These are phyloP conservation scores for Synergus umbraculus DNA, from an alignment of 2,888 invertebrate species.

Conservation along the genomic window DNA sequence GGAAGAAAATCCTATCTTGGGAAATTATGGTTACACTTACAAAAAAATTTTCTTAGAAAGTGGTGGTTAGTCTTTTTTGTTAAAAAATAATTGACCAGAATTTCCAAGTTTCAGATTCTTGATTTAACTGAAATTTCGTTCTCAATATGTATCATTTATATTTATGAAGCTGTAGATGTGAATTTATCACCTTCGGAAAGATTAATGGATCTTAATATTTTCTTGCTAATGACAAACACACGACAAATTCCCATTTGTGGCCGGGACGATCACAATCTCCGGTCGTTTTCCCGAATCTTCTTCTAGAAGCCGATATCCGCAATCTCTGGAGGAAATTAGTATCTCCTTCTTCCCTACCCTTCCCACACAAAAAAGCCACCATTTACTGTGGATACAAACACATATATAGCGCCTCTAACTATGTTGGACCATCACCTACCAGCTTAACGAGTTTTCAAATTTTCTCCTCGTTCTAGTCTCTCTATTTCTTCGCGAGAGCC, in stretches of 20 bases:
- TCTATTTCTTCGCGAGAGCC: constrained; percentile 6
- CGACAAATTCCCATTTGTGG: constrained; percentile 35
- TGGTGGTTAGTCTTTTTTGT: too few species aligned
- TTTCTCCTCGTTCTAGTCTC: constrained; percentile 44
- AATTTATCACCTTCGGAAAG: background rate
- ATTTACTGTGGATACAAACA: constrained; percentile 41
- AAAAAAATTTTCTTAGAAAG: too few species aligned
- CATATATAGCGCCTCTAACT: constrained; percentile 45
- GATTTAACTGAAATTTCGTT: too few species aligned
- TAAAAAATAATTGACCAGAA: too few species aligned
- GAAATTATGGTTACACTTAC: too few species aligned
- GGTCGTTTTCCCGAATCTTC: constrained; percentile 35
- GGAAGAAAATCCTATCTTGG: too few species aligned
- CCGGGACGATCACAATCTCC: constrained; percentile 39
- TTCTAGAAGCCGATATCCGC: constrained; percentile 45
- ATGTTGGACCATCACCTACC: constrained; percentile 36
- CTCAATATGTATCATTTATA: background rate
- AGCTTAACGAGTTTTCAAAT: constrained; percentile 56
- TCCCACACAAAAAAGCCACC: background rate
- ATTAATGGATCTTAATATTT: background rate
- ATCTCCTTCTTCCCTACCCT: constrained; percentile 36
- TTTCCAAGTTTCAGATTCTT: too few species aligned
- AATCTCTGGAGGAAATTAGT: constrained; percentile 48
- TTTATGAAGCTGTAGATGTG: background rate
- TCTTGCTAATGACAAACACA: constrained; percentile 30